Evolutionary conservation across 2,797 vertebrate species (phyloP).

Genomic region (Cuculus canorus): DNA sequence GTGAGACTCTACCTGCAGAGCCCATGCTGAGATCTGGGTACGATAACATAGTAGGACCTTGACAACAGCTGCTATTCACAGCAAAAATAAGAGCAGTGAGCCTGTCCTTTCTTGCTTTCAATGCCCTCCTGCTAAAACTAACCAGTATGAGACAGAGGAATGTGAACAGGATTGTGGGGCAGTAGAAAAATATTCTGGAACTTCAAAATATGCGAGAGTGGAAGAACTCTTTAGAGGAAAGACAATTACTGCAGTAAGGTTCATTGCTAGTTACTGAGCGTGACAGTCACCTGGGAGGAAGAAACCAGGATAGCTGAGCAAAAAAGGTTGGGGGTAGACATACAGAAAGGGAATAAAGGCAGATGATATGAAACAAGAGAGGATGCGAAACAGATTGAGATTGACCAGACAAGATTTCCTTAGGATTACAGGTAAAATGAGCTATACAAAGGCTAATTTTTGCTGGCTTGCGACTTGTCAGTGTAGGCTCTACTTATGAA

Average conservation of each 20-base stretch:
- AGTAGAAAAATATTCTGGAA: neutral
- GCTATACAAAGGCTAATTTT: neutral
- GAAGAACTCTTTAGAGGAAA: neutral
- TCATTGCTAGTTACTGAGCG: neutral
- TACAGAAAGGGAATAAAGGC: neutral
- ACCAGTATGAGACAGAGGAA: neutral
- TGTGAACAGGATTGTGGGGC: neutral
- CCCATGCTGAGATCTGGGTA: neutral
- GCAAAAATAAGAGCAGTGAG: neutral
- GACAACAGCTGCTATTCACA: neutral
- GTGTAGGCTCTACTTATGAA: neutral
- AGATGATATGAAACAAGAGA: neutral
- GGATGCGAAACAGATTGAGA: rapidly evolving
- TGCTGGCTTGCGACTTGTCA: neutral
- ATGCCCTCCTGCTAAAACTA: neutral
- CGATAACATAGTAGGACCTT: neutral
- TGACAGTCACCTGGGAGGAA: neutral
- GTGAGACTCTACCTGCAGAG: neutral
- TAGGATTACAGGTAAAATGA: neutral
- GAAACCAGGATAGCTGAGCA: neutral
- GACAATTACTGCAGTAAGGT: neutral
- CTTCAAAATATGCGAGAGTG: neutral
- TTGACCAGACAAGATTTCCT: neutral
- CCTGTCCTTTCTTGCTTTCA: neutral
- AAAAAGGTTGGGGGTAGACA: neutral